These are phyloP conservation scores for Drosophila pruinosa DNA, from an alignment of 1,140 invertebrate species.

Conservation along the genomic window DNA sequence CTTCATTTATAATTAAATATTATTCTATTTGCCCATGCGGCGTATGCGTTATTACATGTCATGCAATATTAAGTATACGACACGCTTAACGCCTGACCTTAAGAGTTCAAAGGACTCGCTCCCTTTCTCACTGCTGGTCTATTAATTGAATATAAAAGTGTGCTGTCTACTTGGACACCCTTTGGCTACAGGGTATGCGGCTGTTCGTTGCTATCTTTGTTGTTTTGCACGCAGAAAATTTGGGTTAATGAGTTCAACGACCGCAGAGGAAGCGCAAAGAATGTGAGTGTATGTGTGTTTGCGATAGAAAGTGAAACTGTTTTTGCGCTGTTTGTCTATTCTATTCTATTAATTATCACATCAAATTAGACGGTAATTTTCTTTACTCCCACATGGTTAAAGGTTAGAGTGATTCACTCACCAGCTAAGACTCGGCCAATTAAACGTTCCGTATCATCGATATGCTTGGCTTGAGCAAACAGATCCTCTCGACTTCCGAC, in stretches of 20 bases:
- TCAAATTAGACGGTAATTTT: neutral
- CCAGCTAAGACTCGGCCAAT: constrained; percentile 77
- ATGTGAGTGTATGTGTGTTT: constrained; percentile 15
- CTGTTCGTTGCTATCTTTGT: constrained; percentile 26
- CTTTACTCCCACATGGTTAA: neutral
- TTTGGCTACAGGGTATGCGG: constrained; percentile 9
- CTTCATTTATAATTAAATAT: neutral
- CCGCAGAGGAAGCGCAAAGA: constrained; percentile 62
- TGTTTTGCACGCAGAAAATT: constrained; percentile 63
- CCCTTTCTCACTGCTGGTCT: no score
- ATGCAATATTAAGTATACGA: constrained; percentile 42
- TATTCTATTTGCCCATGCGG: constrained; percentile 16
- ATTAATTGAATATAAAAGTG: neutral
- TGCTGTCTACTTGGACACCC: neutral
- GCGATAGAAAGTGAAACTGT: constrained; percentile 56
- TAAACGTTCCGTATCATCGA: constrained; percentile 77
- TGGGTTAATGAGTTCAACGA: constrained; percentile 78
- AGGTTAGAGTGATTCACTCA: constrained; percentile 45
- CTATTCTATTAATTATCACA: neutral
- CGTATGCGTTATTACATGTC: constrained; percentile 21
- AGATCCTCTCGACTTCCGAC: constrained; percentile 78
- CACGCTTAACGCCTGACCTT: neutral
- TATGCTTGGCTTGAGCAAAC: constrained; percentile 75
- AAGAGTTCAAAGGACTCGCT: neutral
- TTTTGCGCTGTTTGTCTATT: no score